phyloP scores from a whole-genome alignment of 1,140 invertebrate genomes.

The Pseudachorutes palmiensis region DNA sequence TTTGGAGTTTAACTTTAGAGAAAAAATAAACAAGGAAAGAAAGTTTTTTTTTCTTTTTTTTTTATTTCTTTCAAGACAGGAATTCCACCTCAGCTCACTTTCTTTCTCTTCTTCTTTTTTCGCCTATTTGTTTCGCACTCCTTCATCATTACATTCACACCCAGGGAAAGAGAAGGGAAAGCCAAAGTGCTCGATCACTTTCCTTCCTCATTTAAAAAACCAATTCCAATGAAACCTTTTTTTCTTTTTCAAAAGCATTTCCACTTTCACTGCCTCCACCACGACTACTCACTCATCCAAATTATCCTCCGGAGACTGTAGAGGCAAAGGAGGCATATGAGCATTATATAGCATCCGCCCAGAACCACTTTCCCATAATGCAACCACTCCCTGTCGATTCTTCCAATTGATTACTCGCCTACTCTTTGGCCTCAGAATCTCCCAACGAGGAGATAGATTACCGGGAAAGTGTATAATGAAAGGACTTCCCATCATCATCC shows the following conservation, averaged over 20 bases:
- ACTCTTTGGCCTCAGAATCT: too few relatives aligned
- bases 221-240: background rate
- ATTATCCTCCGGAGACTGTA: background rate
- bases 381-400: too few relatives aligned
- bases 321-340: background rate
- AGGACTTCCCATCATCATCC: background rate
- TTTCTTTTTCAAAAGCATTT: background rate
- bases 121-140: background rate
- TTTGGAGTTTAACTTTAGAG: background rate
- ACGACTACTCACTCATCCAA: background rate
- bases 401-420: too few relatives aligned
- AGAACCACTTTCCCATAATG: too few relatives aligned
- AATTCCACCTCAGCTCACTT: too few relatives aligned
- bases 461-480: too few relatives aligned
- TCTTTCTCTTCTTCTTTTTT: background rate
- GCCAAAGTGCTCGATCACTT: background rate
- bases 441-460: too few relatives aligned
- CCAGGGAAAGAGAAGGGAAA: background rate
- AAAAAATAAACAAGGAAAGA: background rate
- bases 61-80: too few relatives aligned
- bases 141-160: background rate
- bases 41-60: background rate
- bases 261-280: background rate
- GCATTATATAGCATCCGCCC: too few relatives aligned
- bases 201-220: conserved; percentile 2